A percentile compares a stretch with the other conserved stretches of the same genome.
These are phyloP conservation scores for Gallirallus australis DNA, from an alignment of 2,797 vertebrate genomes.

Conservation along the genomic window DNA sequence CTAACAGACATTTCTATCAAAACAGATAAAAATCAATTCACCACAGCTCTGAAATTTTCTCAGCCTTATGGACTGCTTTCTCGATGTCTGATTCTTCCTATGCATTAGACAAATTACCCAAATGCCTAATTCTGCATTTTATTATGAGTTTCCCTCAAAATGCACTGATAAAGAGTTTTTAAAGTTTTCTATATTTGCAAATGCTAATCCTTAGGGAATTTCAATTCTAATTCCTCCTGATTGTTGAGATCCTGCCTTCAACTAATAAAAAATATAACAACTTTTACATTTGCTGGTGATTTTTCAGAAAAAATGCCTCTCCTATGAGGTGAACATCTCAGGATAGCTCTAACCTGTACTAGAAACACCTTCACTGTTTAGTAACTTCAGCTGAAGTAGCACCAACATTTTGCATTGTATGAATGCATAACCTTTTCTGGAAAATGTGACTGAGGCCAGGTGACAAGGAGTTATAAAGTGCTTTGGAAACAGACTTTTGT, in stretches of 20 bases:
- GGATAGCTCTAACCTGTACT: neutral
- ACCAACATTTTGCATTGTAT: neutral
- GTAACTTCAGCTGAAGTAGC: neutral
- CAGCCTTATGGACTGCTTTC: too few species aligned
- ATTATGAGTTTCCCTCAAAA: neutral
- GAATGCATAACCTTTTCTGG: neutral
- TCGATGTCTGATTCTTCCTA: too few species aligned
- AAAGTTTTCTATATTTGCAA: neutral
- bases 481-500: neutral
- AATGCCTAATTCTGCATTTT: too few species aligned
- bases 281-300: neutral
- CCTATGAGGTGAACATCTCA: neutral
- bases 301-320: neutral
- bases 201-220: neutral
- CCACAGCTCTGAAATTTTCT: too few species aligned
- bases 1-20: too few species aligned
- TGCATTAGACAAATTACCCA: too few species aligned
- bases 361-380: neutral
- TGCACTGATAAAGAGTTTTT: too few species aligned
- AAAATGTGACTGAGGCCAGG: neutral
- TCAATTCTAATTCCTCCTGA: neutral
- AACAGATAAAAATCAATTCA: too few species aligned
- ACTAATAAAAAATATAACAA: neutral
- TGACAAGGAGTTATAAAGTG: neutral
- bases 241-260: neutral